phyloP scores from a whole-genome alignment of 2,888 invertebrate species.

The Microctonus aethiopoides region DNA sequence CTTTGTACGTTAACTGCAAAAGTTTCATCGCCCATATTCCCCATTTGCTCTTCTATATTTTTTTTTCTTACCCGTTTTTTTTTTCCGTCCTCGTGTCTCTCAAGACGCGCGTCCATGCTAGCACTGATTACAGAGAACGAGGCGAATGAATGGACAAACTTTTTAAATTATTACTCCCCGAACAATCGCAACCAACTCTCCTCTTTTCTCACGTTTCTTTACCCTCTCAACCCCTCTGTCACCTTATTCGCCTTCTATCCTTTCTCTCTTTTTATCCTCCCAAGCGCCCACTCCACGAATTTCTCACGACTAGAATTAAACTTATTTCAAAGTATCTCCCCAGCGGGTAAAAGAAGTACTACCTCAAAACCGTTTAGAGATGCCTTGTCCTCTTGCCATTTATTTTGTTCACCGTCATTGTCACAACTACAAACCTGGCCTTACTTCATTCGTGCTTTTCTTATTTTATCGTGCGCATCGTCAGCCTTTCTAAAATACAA shows the following conservation, averaged over 20 bases:
- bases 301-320: slow-evolving; percentile 44
- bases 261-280: background rate
- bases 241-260: background rate
- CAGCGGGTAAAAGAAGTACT: slow-evolving; percentile 21
- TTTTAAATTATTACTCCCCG: slow-evolving; percentile 59
- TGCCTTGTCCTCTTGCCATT: slow-evolving; percentile 14
- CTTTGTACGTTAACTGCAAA: slow-evolving; percentile 30
- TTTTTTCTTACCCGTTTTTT: background rate
- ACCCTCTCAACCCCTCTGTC: background rate
- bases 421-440: background rate
- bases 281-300: slow-evolving; percentile 8
- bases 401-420: slow-evolving; percentile 11
- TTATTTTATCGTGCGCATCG: slow-evolving; percentile 7
- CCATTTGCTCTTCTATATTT: background rate
- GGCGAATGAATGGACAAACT: slow-evolving; percentile 57
- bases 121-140: slow-evolving; percentile 52
- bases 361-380: slow-evolving; percentile 6
- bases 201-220: background rate
- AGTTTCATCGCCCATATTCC: slow-evolving; percentile 22
- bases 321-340: slow-evolving; percentile 51
- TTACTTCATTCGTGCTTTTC: background rate
- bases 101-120: slow-evolving; percentile 24
- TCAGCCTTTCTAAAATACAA: slow-evolving; percentile 3
- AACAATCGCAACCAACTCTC: slow-evolving; percentile 50
- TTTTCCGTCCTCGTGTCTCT: background rate